Percentiles rank a stretch among this genome's conserved stretches.
Evolutionary conservation across 2,888 invertebrate species (phyloP).

Genomic region (Hemithea aestivaria): DNA sequence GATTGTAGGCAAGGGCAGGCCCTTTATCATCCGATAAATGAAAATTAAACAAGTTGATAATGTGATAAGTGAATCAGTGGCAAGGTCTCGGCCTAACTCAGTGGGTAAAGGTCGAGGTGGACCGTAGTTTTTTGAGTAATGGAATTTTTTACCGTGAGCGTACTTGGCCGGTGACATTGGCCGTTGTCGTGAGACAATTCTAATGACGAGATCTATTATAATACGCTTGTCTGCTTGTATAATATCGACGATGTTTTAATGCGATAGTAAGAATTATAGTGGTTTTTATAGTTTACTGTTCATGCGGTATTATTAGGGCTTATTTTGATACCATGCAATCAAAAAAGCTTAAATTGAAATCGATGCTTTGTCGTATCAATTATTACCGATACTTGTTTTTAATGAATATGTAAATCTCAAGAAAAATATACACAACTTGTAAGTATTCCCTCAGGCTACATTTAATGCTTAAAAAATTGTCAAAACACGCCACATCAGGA

Average conservation of each 20-base stretch:
- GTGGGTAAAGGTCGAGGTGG: conserved; percentile 67
- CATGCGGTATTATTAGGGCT: too few relatives aligned
- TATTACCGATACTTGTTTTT: too few relatives aligned
- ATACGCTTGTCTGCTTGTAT: conserved; percentile 8
- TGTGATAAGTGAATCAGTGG: conserved; percentile 43
- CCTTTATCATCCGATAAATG: conserved; percentile 65
- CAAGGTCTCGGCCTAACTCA: conserved; percentile 59
- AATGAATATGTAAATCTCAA: too few relatives aligned
- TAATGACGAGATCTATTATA: conserved; percentile 12
- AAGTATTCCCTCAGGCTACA: background rate
- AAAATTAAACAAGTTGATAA: conserved; percentile 56
- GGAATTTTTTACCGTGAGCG: conserved; percentile 35
- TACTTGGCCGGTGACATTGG: conserved; percentile 26
- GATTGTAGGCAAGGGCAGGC: conserved; percentile 56
- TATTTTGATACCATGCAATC: too few relatives aligned
- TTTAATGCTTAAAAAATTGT: background rate
- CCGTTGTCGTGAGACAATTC: conserved; percentile 19
- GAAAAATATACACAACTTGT: background rate
- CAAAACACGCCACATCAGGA: conserved; percentile 15
- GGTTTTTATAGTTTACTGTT: too few relatives aligned
- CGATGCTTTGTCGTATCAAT: too few relatives aligned
- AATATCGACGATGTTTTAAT: conserved; percentile 3
- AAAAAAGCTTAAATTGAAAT: too few relatives aligned
- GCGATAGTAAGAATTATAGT: conserved; percentile 1
- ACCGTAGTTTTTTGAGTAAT: conserved; percentile 31